Base-by-base conservation (phyloP, 2,888 invertebrate species). In the Calliopum simillimum region DNA sequence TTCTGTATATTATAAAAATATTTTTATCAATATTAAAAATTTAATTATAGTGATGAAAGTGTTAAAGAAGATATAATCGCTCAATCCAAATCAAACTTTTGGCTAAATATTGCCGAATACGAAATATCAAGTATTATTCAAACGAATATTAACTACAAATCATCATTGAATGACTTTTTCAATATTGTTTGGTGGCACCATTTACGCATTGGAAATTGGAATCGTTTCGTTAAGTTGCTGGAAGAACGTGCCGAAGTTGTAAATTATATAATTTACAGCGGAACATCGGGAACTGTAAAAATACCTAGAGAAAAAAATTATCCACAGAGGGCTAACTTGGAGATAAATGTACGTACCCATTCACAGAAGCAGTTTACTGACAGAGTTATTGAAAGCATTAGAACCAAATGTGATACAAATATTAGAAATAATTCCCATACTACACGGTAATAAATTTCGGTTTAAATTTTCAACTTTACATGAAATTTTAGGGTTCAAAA, bases 1-100 rank as follows among this genome's bases (percentile, higher is more conserved):
- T 8, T 1, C 2, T 3, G 4, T 6, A 33, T 33, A 19, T 3
- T 13, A n/a, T 2, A 13, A n/a, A 61, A 6, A 1, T 56, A 33
- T 12, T 56, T 13, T 25, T 5, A 56, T 19, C n/a, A 56, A 65
- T 23, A 51, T 51, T 43, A 21, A 51, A 43, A 19, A 49, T 55
- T 16, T 33, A 8, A 21, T 12, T 2, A 14, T 14, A 25, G 16
- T 43, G 56, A 67, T 55, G 25, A 44, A 13, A 14, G 16, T n/a
- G 41, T 16, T 53, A 41, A 16, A 43, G 14, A 83, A 87, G 88
- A 89, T 2, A 33, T 33, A 8, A 2, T 1, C 6, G 8, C 2
- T 8, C 33, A 33, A 8, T 33, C 8, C 8, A 8, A 5, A 4
- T 33, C 13, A 14, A 68, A 68, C 53, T 62, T 44, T 47, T 69